Evolutionary conservation across 1,140 invertebrate species (phyloP).

Genomic region (Hypsibius dujardini): DNA sequence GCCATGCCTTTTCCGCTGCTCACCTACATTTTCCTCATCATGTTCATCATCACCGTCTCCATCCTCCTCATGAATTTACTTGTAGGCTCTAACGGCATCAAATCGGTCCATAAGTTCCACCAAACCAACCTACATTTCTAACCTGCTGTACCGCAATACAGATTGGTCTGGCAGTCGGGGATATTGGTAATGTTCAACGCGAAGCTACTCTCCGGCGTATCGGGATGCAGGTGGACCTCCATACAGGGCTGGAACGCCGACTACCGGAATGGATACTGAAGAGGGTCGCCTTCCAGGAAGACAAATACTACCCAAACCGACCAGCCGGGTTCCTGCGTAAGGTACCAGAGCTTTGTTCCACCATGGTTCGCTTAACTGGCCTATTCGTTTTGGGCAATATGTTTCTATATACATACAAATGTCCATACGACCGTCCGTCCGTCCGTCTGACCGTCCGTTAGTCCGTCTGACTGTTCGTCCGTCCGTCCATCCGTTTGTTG

Average conservation of each 20-base stretch:
- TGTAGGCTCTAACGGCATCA: neutral
- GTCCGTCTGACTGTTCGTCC: no score
- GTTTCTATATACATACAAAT: no score
- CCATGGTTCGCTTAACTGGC: no score
- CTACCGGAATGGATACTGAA: neutral
- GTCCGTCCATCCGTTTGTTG: no score
- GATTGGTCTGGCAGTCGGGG: neutral
- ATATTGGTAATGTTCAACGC: constrained; percentile 5
- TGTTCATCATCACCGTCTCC: neutral
- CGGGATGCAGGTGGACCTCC: neutral
- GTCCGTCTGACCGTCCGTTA: no score
- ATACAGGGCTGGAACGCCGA: neutral
- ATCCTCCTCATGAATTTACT: neutral
- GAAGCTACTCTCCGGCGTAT: neutral
- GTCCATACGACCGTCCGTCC: no score
- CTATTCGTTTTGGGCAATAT: no score
- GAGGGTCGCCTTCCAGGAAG: neutral
- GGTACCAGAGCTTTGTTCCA: no score
- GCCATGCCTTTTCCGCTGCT: neutral
- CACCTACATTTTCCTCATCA: neutral
- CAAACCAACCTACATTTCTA: neutral
- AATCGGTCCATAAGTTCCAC: neutral
- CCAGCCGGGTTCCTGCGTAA: neutral
- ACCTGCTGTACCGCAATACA: neutral
- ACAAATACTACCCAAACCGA: constrained; percentile 10